Evolutionary conservation across 1,140 invertebrate species (phyloP).

Genomic region (Drosophila bocki): DNA sequence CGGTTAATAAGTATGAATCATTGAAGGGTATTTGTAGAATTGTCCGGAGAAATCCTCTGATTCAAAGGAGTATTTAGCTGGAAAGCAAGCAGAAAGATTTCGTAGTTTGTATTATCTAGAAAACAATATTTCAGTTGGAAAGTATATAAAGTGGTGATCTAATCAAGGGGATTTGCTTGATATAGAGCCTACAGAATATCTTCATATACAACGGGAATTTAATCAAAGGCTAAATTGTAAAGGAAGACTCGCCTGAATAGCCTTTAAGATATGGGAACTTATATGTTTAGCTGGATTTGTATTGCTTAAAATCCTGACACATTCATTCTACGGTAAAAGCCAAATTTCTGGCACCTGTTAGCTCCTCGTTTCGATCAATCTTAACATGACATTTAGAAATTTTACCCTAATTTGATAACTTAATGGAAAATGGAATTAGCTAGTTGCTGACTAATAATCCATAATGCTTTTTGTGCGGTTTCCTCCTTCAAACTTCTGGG

Average conservation of each 20-base stretch:
- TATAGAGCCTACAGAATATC: neutral
- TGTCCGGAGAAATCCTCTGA: neutral
- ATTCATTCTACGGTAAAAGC: neutral
- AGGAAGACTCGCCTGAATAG: no score
- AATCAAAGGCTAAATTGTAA: no score
- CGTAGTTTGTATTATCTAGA: neutral
- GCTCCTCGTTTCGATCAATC: neutral
- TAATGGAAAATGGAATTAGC: no score
- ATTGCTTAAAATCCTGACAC: neutral
- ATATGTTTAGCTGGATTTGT: neutral
- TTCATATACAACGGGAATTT: neutral
- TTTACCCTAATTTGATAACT: neutral
- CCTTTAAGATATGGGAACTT: neutral
- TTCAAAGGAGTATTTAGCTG: neutral
- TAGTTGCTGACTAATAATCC: constrained; percentile 6
- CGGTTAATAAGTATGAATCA: neutral
- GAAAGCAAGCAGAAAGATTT: neutral
- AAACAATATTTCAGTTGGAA: neutral
- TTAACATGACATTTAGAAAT: no score
- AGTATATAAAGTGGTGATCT: constrained; percentile 1
- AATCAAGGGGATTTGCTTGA: neutral
- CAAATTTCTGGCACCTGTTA: neutral
- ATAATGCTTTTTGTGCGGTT: neutral
- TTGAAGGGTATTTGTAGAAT: neutral
- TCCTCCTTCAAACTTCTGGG: neutral